Evolutionary conservation across 2,113 vertebrate genomes (phyloP), one percentile per base, ranked within the genome.

Genomic region (Grallaria varia): DNA sequence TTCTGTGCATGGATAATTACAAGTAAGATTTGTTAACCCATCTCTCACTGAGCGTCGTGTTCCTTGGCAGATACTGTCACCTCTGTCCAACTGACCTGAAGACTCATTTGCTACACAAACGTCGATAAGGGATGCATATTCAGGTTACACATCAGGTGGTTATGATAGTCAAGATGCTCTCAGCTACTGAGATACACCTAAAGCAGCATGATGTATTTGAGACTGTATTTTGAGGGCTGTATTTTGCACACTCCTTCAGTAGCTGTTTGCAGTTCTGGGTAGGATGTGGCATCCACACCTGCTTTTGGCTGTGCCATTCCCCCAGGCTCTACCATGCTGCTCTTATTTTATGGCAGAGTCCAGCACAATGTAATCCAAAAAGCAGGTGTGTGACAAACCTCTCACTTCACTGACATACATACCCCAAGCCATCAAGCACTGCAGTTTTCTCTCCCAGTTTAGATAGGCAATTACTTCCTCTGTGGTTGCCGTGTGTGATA

Each of bases 21-120:
- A 0, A n/a, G 4, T 7, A 28, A 14, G 31, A 44, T 64, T 42
- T 0, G 0, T 39, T 39, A 66, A 35, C 40, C 45, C 40, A 5
- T 39, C 59, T 86, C 8, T 2, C 42, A 23, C 8, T 7, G 37
- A 68, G 58, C 1, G 0, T 31, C 12, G 19, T 9, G 1, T 66
- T 87, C 72, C 81, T 72, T 8, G 42, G 56, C 4, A 7, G 8
- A 35, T 39, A 12, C 31, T 42, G 19, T 73, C 71, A 76, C 4
- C 68, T 30, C 42, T 42, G 69, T 35, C 40, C 81, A 52, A 8
- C 24, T 4, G 2, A 23, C 25, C 37, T 2, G 4, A 74, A 45
- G 69, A 58, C 64, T 42, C 31, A 6, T 40, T 64, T 53, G 45
- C 50, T 63, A 49, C 63, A 58, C 53, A 58, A 37, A 30, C 30